phyloP scores from a whole-genome alignment of 2,113 vertebrate genomes.

The Chrysochloris asiatica region DNA sequence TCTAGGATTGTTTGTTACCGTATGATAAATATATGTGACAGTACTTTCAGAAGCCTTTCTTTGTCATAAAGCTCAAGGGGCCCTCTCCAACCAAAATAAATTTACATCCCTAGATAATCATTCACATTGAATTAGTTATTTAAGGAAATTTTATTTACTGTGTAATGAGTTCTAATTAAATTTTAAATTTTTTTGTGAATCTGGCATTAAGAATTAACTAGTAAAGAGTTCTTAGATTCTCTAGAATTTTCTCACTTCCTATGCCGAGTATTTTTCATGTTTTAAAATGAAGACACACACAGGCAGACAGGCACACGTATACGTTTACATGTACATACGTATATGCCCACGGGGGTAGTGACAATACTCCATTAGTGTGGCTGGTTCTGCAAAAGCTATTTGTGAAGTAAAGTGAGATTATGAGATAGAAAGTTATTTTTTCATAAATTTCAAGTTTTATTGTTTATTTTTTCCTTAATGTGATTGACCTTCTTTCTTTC shows the following conservation, averaged over 20 bases:
- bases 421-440: constrained; percentile 28
- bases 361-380: constrained; percentile 71
- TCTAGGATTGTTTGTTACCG: constrained; percentile 93
- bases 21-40: constrained; percentile 93
- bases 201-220: constrained; percentile 75
- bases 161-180: constrained; percentile 85
- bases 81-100: constrained; percentile 88
- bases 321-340: neutral
- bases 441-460: constrained; percentile 28
- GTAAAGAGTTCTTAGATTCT: constrained; percentile 63
- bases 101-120: constrained; percentile 87
- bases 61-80: constrained; percentile 91
- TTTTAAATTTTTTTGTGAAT: constrained; percentile 83
- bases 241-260: constrained; percentile 65
- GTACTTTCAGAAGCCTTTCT: constrained; percentile 89
- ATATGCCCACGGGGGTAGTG: neutral
- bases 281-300: constrained; percentile 31
- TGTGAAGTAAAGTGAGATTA: constrained; percentile 20
- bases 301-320: neutral
- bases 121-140: constrained; percentile 88
- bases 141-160: constrained; percentile 89
- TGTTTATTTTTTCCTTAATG: constrained; percentile 15
- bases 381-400: constrained; percentile 51
- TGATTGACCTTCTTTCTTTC: constrained; percentile 3
- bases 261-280: constrained; percentile 36